These are phyloP conservation scores for Encarsia formosa DNA, from an alignment of 2,888 invertebrate genomes.

Conservation along the genomic window DNA sequence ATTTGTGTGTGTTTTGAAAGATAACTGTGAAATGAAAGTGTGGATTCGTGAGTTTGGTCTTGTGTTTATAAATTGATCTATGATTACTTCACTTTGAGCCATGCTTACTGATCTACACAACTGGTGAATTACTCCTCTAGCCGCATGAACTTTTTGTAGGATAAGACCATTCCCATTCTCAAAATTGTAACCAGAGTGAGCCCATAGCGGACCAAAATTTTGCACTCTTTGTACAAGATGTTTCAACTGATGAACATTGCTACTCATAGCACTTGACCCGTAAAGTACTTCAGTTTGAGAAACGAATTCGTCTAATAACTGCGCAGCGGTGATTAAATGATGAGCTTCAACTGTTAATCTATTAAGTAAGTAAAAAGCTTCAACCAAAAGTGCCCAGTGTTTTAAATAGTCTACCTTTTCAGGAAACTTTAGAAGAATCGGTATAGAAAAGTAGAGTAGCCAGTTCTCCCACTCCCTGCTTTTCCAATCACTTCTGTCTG, in stretches of 20 bases:
- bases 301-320: background rate
- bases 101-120: background rate
- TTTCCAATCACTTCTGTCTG: slow-evolving; percentile 14
- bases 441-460: slow-evolving; percentile 27
- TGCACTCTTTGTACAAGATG: background rate
- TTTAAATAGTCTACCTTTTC: background rate
- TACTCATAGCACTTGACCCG: background rate
- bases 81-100: background rate
- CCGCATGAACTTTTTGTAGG: background rate
- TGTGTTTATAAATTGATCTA: background rate
- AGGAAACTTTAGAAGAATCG: slow-evolving; percentile 12
- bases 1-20: background rate
- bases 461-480: slow-evolving; percentile 25
- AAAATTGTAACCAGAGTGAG: background rate
- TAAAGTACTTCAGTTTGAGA: background rate
- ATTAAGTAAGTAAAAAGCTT: background rate
- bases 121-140: background rate
- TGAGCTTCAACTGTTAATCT: slow-evolving; percentile 12
- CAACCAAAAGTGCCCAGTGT: background rate
- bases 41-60: background rate
- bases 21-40: background rate
- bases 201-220: background rate
- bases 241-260: background rate
- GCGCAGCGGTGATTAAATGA: slow-evolving; percentile 17
- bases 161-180: background rate